Evolutionary conservation across 2,888 invertebrate species (phyloP), one percentile per base, ranked within the genome.

Genomic region (Chrysolina americana): DNA sequence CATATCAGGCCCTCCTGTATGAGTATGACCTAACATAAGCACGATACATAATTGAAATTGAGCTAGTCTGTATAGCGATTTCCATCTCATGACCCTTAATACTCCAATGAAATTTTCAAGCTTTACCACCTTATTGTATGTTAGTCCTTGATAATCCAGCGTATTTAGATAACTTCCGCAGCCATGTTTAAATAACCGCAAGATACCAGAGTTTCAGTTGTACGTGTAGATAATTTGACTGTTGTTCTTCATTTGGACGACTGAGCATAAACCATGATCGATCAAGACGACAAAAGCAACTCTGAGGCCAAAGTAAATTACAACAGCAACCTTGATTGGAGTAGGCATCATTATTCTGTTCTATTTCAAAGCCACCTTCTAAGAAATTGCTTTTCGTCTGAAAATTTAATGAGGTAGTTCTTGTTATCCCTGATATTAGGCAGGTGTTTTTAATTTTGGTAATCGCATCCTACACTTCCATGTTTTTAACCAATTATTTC

Each of bases 401-500:
- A 75, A 68, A 59, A 44, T 71, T 71, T 75, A 71, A 75, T 69
- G 75, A 71, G 71, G 68, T 71, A 23, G 68, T 47, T 65, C 69
- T 70, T 70, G 65, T 71, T 75, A 74, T 74, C 71, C 70, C 76
- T 65, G 71, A 59, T 76, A 78, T 79, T 79, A 77, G 76, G 77
- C 81, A 80, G 81, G 81, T 80, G 78, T 80, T 77, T 80, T 75
- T 74, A 80, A 76, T 78, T 79, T 78, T 73, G 77, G 80, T 81
- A 80, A 76, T 74, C 79, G 70, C 78, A 77, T 75, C 78, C 78
- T 76, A 80, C 76, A 76, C 78, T 65, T 73, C 69, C 73, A 77
- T 76, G 75, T 79, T 79, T 76, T 80, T 71, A 78, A 79, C 81
- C 80, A 81, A 81, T 81, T 81, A 81, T 81, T 80, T 80, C 79